Conservation (phyloP, 2,888 invertebrate species). For the Lasioglossum oenotherae region DNA sequence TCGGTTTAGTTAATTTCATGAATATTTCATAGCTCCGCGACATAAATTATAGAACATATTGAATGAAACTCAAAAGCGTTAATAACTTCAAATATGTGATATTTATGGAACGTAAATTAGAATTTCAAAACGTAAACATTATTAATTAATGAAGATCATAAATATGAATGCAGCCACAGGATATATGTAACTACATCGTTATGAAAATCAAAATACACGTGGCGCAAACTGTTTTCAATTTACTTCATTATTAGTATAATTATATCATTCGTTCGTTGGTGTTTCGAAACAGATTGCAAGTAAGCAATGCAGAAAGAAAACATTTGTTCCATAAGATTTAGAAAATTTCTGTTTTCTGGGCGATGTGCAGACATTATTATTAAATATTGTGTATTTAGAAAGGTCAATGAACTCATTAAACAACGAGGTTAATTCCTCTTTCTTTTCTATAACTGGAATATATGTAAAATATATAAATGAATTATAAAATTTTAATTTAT, state of each 20-base stretch:
- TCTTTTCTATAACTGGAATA: neutral
- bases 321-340: neutral
- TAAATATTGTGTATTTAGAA: neutral
- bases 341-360: neutral
- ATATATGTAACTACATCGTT: neutral
- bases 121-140: neutral
- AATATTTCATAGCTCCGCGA: neutral
- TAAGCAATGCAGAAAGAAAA: neutral
- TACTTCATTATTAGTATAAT: neutral
- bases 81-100: conserved; percentile 12
- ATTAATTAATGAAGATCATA: conserved; percentile 6
- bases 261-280: neutral
- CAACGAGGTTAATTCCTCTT: neutral
- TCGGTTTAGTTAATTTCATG: conserved; percentile 12
- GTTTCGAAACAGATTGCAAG: neutral
- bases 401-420: neutral
- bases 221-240: neutral
- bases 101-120: neutral
- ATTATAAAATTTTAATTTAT: neutral
- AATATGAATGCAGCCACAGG: neutral
- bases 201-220: neutral
- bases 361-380: neutral
- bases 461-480: neutral
- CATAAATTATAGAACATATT: neutral
- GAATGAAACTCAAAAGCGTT: conserved; percentile 1